Conservation (phyloP, 1,140 invertebrate species). For the Sminthurinus signatus region DNA sequence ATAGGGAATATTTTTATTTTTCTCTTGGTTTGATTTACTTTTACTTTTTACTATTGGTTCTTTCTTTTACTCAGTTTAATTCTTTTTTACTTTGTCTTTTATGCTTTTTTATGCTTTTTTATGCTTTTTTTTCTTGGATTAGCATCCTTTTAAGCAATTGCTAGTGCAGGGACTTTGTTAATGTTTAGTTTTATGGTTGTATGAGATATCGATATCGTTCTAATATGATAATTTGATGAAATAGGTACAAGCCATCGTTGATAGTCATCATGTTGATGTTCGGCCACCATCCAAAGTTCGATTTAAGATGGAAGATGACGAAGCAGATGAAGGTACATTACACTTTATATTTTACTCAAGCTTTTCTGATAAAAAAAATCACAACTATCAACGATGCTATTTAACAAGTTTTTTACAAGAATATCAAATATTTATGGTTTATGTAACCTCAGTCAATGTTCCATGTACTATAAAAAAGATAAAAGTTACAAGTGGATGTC, state of each 20-base stretch:
- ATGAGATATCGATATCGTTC: no score
- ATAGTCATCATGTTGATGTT: constrained; percentile 68
- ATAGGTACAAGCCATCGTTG: constrained; percentile 84
- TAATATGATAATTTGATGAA: constrained; percentile 5
- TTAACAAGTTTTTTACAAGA: no score
- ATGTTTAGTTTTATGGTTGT: not conserved
- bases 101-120: constrained; percentile 9
- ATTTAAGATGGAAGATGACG: constrained; percentile 54
- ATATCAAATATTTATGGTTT: no score
- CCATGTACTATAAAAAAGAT: no score
- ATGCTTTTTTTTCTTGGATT: not conserved
- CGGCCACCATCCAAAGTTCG: constrained; percentile 73
- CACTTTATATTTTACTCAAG: no score
- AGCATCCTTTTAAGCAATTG: not conserved
- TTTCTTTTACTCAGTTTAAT: not conserved
- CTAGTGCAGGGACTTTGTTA: not conserved
- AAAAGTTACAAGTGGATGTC: no score
- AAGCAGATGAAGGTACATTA: constrained; percentile 42
- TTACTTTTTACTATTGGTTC: no score
- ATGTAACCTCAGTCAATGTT: no score
- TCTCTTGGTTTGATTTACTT: not conserved
- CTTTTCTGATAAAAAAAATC: no score
- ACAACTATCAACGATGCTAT: no score
- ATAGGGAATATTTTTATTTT: no score
- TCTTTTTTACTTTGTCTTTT: constrained; percentile 5